These are phyloP conservation scores for Zaprionus inermis DNA, from an alignment of 1,140 invertebrate species.

Conservation along the genomic window DNA sequence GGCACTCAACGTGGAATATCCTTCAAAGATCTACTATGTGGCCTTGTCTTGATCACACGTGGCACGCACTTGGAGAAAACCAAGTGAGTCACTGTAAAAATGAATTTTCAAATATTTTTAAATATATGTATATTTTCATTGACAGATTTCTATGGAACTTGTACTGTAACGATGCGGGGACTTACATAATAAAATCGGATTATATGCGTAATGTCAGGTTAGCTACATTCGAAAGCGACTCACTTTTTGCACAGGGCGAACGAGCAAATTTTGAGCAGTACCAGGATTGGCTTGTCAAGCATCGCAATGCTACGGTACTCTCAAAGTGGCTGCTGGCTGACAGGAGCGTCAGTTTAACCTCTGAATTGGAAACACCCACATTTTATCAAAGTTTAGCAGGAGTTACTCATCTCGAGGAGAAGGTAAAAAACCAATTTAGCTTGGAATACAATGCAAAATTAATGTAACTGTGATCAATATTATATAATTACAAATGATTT, in stretches of 20 bases:
- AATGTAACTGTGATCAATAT: conserved; percentile 19
- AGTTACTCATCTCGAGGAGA: conserved; percentile 92
- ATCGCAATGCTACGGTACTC: conserved; percentile 91
- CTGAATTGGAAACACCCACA: conserved; percentile 93
- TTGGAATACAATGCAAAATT: neutral
- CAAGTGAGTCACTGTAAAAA: conserved; percentile 88
- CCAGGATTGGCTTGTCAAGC: conserved; percentile 88
- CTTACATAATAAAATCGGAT: conserved; percentile 90
- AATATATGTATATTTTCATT: neutral
- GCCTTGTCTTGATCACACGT: conserved; percentile 92
- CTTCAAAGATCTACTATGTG: conserved; percentile 92
- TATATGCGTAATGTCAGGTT: conserved; percentile 89
- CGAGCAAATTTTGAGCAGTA: conserved; percentile 89
- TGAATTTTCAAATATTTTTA: neutral
- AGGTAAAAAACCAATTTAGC: conserved; percentile 50
- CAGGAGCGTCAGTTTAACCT: conserved; percentile 88
- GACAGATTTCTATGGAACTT: conserved; percentile 92
- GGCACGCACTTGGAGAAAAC: conserved; percentile 93
- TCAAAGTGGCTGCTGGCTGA: conserved; percentile 92
- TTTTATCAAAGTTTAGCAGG: conserved; percentile 96
- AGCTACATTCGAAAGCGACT: conserved; percentile 67
- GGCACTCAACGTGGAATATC: conserved; percentile 91
- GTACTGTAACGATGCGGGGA: conserved; percentile 92
- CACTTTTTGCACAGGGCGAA: conserved; percentile 76
- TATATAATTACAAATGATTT: conserved; percentile 22